Percentiles rank a stretch among this genome's conserved stretches.
These are phyloP conservation scores for Monopis laevigella DNA, from an alignment of 2,888 invertebrate species.

Conservation along the genomic window DNA sequence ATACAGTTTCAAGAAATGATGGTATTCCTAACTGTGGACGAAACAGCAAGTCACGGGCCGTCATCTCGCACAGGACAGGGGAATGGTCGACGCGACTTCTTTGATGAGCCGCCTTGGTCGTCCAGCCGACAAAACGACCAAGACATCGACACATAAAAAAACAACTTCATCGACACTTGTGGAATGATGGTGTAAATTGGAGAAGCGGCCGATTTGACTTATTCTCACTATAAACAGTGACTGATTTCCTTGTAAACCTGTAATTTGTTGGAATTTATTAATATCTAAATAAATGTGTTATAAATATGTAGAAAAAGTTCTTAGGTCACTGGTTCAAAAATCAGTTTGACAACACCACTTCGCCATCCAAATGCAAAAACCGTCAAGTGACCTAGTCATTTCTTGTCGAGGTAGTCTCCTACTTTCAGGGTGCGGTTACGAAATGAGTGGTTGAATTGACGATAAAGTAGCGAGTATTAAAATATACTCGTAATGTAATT, in stretches of 20 bases:
- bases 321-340: too few relatives aligned
- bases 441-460: too few relatives aligned
- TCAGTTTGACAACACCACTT: too few relatives aligned
- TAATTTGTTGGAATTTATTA: conserved; percentile 46
- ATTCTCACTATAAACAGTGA: conserved; percentile 56
- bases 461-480: too few relatives aligned
- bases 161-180: conserved; percentile 49
- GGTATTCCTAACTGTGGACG: conserved; percentile 24
- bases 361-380: too few relatives aligned
- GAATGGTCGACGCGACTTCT: conserved; percentile 39
- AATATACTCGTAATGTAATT: too few relatives aligned
- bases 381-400: too few relatives aligned
- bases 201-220: conserved; percentile 47
- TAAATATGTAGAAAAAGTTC: too few relatives aligned
- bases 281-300: too few relatives aligned
- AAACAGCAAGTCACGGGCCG: conserved; percentile 52
- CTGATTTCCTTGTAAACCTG: conserved; percentile 23
- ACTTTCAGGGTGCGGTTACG: too few relatives aligned
- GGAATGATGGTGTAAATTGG: conserved; percentile 65
- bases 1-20: not conserved
- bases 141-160: conserved; percentile 41
- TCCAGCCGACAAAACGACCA: conserved; percentile 61
- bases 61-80: conserved; percentile 31
- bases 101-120: conserved; percentile 60
- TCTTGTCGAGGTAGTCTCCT: too few relatives aligned